Conservation (phyloP, 2,797 vertebrate genomes). For the Lithobates pipiens region DNA sequence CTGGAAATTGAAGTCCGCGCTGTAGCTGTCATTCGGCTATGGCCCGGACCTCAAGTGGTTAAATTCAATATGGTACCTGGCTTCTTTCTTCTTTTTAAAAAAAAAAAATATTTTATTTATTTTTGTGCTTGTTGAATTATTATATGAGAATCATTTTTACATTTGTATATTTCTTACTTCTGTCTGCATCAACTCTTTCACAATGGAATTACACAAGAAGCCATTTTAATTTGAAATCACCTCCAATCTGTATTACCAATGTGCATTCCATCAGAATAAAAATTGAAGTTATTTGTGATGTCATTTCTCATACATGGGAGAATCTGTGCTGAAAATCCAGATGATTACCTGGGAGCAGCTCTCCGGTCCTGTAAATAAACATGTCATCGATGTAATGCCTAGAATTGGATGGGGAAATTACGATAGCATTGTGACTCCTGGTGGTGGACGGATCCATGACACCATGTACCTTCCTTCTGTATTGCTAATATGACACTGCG, state of each 20-base stretch:
- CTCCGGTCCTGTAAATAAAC: constrained; percentile 26
- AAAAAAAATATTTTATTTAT: too few species aligned
- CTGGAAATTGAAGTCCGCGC: too few species aligned
- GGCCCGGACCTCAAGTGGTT: too few species aligned
- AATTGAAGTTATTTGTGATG: constrained; percentile 4
- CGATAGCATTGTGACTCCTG: neutral
- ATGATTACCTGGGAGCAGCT: constrained; percentile 3
- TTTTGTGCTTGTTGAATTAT: too few species aligned
- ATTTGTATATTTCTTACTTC: too few species aligned
- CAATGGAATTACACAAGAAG: neutral
- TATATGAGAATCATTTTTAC: too few species aligned
- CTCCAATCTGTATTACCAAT: neutral
- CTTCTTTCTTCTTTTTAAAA: too few species aligned
- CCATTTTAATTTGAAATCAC: neutral
- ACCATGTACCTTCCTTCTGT: constrained; percentile 41
- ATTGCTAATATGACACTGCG: constrained; percentile 37
- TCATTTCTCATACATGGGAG: neutral
- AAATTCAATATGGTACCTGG: too few species aligned
- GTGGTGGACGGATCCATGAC: constrained; percentile 16
- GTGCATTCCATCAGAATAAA: neutral
- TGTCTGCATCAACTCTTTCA: too few species aligned
- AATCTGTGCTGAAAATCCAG: neutral
- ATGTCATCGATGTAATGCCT: constrained; percentile 32
- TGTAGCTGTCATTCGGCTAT: too few species aligned
- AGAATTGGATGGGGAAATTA: constrained; percentile 44